These are phyloP conservation scores for Zosterops lateralis DNA, from an alignment of 2,113 vertebrate genomes.

Conservation along the genomic window DNA sequence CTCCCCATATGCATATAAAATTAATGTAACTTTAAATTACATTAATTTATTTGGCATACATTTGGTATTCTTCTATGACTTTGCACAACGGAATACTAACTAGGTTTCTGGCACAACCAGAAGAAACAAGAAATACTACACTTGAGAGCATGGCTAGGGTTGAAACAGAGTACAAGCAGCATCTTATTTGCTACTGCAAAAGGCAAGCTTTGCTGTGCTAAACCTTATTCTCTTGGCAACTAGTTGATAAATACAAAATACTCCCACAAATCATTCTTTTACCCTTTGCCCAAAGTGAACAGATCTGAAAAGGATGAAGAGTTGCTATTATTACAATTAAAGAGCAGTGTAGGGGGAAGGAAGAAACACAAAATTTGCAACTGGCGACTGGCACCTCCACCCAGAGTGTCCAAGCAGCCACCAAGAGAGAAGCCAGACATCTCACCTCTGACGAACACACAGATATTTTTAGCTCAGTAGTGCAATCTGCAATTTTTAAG, in stretches of 20 bases:
- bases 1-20: neutral
- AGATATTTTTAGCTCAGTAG: neutral
- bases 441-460: neutral
- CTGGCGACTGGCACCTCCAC: neutral
- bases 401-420: neutral
- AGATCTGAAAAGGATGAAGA: neutral
- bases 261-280: neutral
- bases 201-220: accelerated
- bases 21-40: neutral
- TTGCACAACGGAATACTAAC: neutral
- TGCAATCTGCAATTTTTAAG: neutral
- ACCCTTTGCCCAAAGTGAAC: neutral
- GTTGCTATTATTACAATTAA: neutral
- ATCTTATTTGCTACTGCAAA: neutral
- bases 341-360: neutral
- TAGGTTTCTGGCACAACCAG: neutral
- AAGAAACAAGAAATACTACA: neutral
- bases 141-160: neutral
- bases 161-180: neutral
- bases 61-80: neutral
- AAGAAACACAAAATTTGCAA: neutral
- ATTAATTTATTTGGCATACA: neutral
- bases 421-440: neutral
- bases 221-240: neutral
- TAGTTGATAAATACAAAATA: neutral